Base-by-base conservation (phyloP, 2,888 invertebrate species). In the Miltochrista miniata region DNA sequence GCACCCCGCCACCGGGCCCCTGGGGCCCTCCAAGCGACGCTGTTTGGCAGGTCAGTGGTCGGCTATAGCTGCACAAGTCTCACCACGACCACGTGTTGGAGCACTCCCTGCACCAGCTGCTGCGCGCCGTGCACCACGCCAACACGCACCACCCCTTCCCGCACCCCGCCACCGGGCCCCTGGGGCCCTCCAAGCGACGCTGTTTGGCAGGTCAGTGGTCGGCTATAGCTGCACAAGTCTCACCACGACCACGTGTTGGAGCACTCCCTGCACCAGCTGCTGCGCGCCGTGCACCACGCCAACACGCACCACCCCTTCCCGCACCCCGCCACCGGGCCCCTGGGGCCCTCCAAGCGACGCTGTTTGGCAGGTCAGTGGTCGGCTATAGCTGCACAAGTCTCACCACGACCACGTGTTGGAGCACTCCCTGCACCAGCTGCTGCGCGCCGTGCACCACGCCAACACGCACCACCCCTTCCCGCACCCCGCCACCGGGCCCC, bases 11-110 rank as follows among this genome's bases (percentile, higher is more conserved):
- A 98, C 98, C 31, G 98, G 98, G 0, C 97, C 98, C 0, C 92
- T 98, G 12, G 98, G 98, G 0, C 96, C 98, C n/a, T 97, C 96
- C 64, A 98, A 98, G 83, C 94, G 96, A 37, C 93, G 98, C 54
- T 95, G 98, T 80, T 86, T 98, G 12, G 98, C 98, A 11, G 98
- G 95, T 93, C 57, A 40, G 13, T 7, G 2, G n/a, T 13, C 30
- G 7, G 8, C 30, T 8, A 8, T 7, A 8, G 30, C 30, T 30
- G n/a, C n/a, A n/a, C 70, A 90, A 94, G 73, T 93, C 93, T 0
- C 98, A 98, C 70, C 98, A 98, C 78, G 98, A 98, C 87, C 98
- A 98, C 79, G 98, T 99, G n/a, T 85, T 99, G 61, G 98, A 99
- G 79, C 99, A 99, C 81, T 98, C 98, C 0, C 87, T 99, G 51